A percentile compares a stretch with the other conserved stretches of the same genome.
phyloP scores from a whole-genome alignment of 2,888 invertebrate genomes.

The Prosopocoilus inquinatus region DNA sequence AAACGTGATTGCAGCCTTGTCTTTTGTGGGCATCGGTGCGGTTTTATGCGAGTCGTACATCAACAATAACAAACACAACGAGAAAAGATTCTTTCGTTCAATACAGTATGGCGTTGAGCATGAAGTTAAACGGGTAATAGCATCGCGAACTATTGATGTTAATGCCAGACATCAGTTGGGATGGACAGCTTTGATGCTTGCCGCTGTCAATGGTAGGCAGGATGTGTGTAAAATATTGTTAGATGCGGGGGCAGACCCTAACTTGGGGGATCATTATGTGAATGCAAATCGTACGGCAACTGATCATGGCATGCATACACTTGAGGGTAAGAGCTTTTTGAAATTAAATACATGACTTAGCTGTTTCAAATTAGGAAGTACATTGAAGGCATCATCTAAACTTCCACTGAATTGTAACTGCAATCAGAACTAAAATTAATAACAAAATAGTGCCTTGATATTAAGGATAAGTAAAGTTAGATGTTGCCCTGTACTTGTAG shows the following conservation, averaged over 20 bases:
- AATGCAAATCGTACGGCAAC: slow-evolving; percentile 66
- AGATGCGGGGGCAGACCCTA: slow-evolving; percentile 75
- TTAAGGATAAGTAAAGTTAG: too few relatives aligned
- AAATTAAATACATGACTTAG: too few relatives aligned
- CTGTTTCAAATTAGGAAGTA: too few relatives aligned
- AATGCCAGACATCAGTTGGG: slow-evolving; percentile 75
- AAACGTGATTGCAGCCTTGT: slow-evolving; percentile 1
- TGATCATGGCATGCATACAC: slow-evolving; percentile 66
- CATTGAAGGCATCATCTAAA: too few relatives aligned
- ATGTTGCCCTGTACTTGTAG: too few relatives aligned
- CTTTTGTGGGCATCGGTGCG: slow-evolving; percentile 20
- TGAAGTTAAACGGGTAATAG: slow-evolving; percentile 52
- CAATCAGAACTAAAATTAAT: too few relatives aligned
- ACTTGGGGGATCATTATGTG: slow-evolving; percentile 72
- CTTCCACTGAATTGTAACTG: too few relatives aligned
- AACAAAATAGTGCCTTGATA: too few relatives aligned
- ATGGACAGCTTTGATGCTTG: slow-evolving; percentile 85
- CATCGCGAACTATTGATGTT: slow-evolving; percentile 56
- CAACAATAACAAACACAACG: slow-evolving; percentile 36
- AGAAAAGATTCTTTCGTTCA: slow-evolving; percentile 54
- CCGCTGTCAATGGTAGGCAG: slow-evolving; percentile 73
- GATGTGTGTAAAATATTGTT: slow-evolving; percentile 62
- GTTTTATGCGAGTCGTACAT: slow-evolving; percentile 37
- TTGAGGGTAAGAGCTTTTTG: slow-evolving; percentile 61
- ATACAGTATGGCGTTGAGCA: slow-evolving; percentile 54